Base-by-base conservation (phyloP, 2,888 invertebrate genomes). In the Apeira syringaria region DNA sequence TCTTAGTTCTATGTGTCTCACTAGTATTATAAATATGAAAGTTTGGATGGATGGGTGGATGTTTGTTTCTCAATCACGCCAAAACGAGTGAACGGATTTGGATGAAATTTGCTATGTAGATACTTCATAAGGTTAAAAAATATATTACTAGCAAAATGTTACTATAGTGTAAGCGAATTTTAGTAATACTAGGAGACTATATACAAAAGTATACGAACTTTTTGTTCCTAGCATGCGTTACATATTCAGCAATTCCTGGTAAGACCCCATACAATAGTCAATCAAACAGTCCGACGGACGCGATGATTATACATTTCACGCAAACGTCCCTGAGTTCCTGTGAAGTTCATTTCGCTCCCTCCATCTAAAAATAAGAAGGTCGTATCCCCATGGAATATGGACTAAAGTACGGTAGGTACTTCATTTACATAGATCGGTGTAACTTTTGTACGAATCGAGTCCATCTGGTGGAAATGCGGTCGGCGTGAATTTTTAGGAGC, bases 401-500 rank as follows among this genome's bases (percentile, higher is more conserved):
- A 28, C 28, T 33, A 36, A 44, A 49, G 47, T 49, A 38, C 41
- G 50, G 52, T 20, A 20, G 20, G 20, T 50, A 41, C 47, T 65
- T 66, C 68, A 68, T 72, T 66, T 69, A 64, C 63, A 68, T 71
- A 68, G 56, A 64, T 60, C 58, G 64, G 53, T 56, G 50, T 60
- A 68, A 72, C 66, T 70, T 71, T 64, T 69, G 69, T 68, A 68
- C 67, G 64, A 60, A 62, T 63, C 52, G 56, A 67, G 60, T 60
- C 63, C 61, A 60, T 59, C 60, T 56, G 43, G 52, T 49, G 62
- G 54, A 67, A 69, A 64, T 55, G 61, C 64, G 62, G 64, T 61
- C 59, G 62, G 64, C 64, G 64, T 57, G 64, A 69, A 74, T 69
- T 72, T 72, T 76, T 71, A 62, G 63, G 56, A 64, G 64, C 63